Percentiles rank a stretch among this genome's conserved stretches.
Conservation (phyloP, 2,113 vertebrate species). For the Campylomormyrus tamandua region DNA sequence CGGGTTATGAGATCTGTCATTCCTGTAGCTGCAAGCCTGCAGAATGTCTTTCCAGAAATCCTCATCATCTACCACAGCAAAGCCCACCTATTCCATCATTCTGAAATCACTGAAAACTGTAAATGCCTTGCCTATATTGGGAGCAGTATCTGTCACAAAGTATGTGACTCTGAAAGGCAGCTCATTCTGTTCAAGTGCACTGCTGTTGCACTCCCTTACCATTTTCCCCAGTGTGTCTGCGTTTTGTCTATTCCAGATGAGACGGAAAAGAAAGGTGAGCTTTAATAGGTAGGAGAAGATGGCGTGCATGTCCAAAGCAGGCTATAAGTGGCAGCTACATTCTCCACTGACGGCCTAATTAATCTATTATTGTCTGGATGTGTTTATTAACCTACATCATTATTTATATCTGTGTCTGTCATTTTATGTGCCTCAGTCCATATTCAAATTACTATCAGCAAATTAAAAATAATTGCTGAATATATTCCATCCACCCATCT, state of each 20-base stretch:
- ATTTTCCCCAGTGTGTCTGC: background rate
- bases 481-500: background rate
- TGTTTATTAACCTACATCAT: constrained; percentile 1
- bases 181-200: background rate
- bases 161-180: constrained; percentile 1
- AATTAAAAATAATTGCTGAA: background rate
- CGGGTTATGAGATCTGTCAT: constrained; percentile 2
- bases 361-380: background rate
- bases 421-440: background rate
- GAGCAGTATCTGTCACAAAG: constrained; percentile 1
- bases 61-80: constrained; percentile 6
- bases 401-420: background rate
- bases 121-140: background rate
- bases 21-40: background rate
- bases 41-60: constrained; percentile 4
- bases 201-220: background rate
- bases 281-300: background rate
- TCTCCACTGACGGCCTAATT: background rate
- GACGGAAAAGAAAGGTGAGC: constrained; percentile 3
- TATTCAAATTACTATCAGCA: background rate
- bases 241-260: background rate
- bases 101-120: constrained; percentile 10
- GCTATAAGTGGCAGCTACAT: background rate
- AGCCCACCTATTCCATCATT: constrained; percentile 5
- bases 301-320: background rate